Base-by-base conservation (phyloP, 2,113 vertebrate genomes). In the Agapornis roseicollis region DNA sequence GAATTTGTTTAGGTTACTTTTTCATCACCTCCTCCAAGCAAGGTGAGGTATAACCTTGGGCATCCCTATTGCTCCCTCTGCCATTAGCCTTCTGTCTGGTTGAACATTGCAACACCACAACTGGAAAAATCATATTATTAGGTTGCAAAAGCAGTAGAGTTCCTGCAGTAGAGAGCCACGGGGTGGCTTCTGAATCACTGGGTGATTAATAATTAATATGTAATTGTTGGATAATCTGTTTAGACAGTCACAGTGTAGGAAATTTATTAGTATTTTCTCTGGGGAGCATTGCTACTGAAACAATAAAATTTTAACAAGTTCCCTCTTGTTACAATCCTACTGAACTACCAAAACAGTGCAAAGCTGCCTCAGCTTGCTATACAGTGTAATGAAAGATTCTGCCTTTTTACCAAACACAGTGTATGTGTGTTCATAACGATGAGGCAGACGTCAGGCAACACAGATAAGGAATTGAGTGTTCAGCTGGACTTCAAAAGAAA, bases 121-220 rank as follows among this genome's bases (percentile, higher is more conserved):
- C 44, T 46, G 60, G 49, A 79, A 85, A 91, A 96, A 95, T 81
- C 55, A 23, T 44, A 87, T 66, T 56, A 88, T 89, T 94, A 92
- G 22, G 39, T 56, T 95, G 88, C 95, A 90, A 86, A 90, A 88
- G 69, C 73, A 8, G 73, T 23, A 35, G 65, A 79, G 22, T 65
- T 95, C 73, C 91, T 93, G 65, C 85, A 50, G 39, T 17, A 61
- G 20, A 78, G 80, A 71, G 88, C 85, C 93, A 88, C 5, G 0
- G 69, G 70, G 65, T 84, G 88, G 83, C 86, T 94, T 93, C 78
- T 81, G 64, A 94, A 93, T 82, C 49, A 90, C 56, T 47, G 50
- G 8, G n/a, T 76, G 61, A 91, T 95, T 90, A 96, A 96, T 95
- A 94, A 96, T 95, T 96, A 90, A 94, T 96, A 71, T 1, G 3